These are phyloP conservation scores for Diabrotica balteata DNA, from an alignment of 2,888 invertebrate genomes.

Conservation along the genomic window DNA sequence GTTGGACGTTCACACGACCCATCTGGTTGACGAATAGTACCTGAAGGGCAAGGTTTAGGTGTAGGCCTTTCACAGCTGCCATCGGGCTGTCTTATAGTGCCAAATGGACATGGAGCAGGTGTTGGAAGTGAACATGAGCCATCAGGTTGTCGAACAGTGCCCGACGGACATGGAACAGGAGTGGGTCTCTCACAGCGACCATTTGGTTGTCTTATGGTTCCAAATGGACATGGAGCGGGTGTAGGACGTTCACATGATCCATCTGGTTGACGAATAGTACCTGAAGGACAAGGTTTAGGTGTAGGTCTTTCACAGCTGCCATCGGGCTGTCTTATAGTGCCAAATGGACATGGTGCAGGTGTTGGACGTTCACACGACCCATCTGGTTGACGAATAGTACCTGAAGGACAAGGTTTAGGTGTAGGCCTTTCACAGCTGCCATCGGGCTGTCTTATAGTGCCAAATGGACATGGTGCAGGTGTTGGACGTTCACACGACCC, in stretches of 20 bases:
- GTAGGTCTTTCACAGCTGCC: conserved; percentile 16
- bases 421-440: conserved; percentile 21
- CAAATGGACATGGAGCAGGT: conserved; percentile 17
- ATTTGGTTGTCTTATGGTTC: conserved; percentile 22
- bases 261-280: conserved; percentile 6
- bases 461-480: conserved; percentile 19
- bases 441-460: conserved; percentile 16
- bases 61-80: too few relatives aligned
- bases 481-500: conserved; percentile 21
- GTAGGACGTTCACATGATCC: conserved; percentile 9
- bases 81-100: neutral
- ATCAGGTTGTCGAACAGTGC: conserved; percentile 17
- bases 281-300: conserved; percentile 25
- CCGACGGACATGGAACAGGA: conserved; percentile 36
- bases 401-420: conserved; percentile 29
- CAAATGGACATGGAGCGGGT: conserved; percentile 17
- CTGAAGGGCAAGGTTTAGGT: conserved; percentile 8
- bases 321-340: conserved; percentile 12
- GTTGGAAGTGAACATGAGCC: neutral
- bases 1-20: conserved; percentile 30
- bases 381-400: conserved; percentile 19
- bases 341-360: conserved; percentile 19
- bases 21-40: conserved; percentile 20
- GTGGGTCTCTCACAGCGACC: conserved; percentile 29
- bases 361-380: conserved; percentile 21